Base-by-base conservation (phyloP, 2,113 vertebrate species). In the Uria aalge region DNA sequence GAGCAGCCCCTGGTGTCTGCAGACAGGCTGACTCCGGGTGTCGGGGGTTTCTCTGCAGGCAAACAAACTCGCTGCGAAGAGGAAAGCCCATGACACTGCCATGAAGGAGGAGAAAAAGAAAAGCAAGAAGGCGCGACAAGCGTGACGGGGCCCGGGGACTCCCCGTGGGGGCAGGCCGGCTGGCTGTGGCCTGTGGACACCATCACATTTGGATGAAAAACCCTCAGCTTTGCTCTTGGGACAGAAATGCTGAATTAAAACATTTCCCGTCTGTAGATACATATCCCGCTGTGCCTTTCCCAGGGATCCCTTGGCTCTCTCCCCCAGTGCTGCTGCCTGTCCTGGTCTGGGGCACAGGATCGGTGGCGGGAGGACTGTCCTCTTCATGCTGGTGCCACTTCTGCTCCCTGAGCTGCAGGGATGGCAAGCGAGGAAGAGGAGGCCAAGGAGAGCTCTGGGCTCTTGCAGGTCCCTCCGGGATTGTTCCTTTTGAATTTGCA, bases 1-100 rank as follows among this genome's bases (percentile, higher is more conserved):
- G 53, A 30, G 14, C 26, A 63, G 62, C 20, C 19, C 13, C 15
- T 0, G 2, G 32, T 13, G 18, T 4, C 17, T 27, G 47, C n/a
- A 24, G 22, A 2, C 36, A 0, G 2, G 6, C 80, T 95, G 43
- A 88, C 64, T 2, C 9, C 1, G 66, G 20, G 2, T 55, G 63
- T 38, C 0, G 40, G 90, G 89, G 24, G 3, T 77, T 72, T 87
- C 66, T 94, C 93, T 32, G 52, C 97, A 99, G 99, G 99, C 98
- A 3, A 99, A 99, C 96, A 99, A 99, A 93, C 98, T 99, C 6
- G 97, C 99, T 5, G 98, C 98, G 3, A 99, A 99, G 97, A 99
- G 99, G 90, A 99, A 99, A 95, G 99, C 99, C 56, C 98, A 99
- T 0, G 99, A 99, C 1, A 98, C 98, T 1, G 97, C 98, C 2